Base-by-base conservation (phyloP, 2,113 vertebrate species). In the Silurus asotus region DNA sequence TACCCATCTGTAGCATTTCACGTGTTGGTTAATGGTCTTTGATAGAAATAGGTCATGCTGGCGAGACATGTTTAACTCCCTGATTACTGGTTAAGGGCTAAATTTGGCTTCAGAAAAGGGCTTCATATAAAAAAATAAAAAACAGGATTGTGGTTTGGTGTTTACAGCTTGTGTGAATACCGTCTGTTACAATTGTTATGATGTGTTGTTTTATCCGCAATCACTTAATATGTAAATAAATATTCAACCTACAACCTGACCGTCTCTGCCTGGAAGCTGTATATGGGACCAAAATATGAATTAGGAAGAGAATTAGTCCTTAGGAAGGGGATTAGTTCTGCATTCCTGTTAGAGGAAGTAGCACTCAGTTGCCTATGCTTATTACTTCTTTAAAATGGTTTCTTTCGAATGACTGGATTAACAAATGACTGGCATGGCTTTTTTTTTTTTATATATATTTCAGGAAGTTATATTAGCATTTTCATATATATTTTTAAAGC, bases 241-340 rank as follows among this genome's bases (percentile, higher is more conserved):
- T 37, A 56, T 58, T 78, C n/a, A 58, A 15, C 1, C 76, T 37
- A 58, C 7, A 28, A 9, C 53, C 75, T 37, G 55, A 28, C 53
- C 19, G 53, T 37, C 53, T 55, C 51, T 55, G 13, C 6, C 5
- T 19, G 59, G 28, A 79, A 79, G 55, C 77, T 61, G 25, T 45
- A 61, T 61, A 45, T 80, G 19, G 56, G 56, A 28, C 53, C 5
- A 14, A 78, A 28, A 17, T 80, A 10, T 45, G 5, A 45, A 58
- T 80, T 80, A 45, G 56, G 77, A 80, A 80, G 56, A 80, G 77
- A 5, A 61, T n/a, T 45, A 80, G 8, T 80, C 77, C 17, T 37
- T 23, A 74, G 82, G 69, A 84, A 75, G 69, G 37, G 55, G 69
- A 45, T 84, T 75, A 61, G 82, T 84, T 84, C 82, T 84, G 55